Evolutionary conservation across 2,888 invertebrate species (phyloP), one percentile per base, ranked within the genome.

Genomic region (Blastobasis lacticolella): DNA sequence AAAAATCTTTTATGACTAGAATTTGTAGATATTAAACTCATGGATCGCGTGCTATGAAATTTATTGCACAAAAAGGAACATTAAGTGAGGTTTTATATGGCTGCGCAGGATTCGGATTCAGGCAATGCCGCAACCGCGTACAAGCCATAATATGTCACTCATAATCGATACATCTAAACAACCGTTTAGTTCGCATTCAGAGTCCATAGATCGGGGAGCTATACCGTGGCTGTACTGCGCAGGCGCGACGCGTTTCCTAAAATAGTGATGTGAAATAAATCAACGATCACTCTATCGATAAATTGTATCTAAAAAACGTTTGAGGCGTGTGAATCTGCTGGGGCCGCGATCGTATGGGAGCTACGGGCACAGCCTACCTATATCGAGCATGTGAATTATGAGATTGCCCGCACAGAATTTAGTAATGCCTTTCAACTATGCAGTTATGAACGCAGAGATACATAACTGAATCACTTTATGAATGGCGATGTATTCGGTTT

Each of bases 211-310:
- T 73, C 71, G 66, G 60, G 64, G 66, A 78, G 78, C 73, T 78
- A 86, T 86, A 78, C 83, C 81, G 86, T 83, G 64, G 75, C 74
- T 78, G 73, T 84, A 86, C 73, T 73, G 73, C 72, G 73, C 69
- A 65, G 75, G 61, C 77, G 78, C 76, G 77, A 76, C 84, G 65
- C 66, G 80, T 79, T 85, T 81, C 87, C 87, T 88, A 87, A 88
- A 87, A 83, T 77, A 87, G 87, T 79, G 81, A 77, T 85, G 77
- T 80, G 81, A 85, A 83, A 85, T 86, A 86, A 82, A 86, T 88
- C 84, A 81, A 69, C 75, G 81, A 81, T 77, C 69, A 65, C 71
- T 66, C 69, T 75, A 72, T 81, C 79, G 81, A 79, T 84, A 80
- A 62, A 61, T 60, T 60, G 54, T 58, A 63, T 66, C 69, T 73